Base-by-base conservation (phyloP, 2,888 invertebrate genomes). In the Stenchaetothrips biformis region DNA sequence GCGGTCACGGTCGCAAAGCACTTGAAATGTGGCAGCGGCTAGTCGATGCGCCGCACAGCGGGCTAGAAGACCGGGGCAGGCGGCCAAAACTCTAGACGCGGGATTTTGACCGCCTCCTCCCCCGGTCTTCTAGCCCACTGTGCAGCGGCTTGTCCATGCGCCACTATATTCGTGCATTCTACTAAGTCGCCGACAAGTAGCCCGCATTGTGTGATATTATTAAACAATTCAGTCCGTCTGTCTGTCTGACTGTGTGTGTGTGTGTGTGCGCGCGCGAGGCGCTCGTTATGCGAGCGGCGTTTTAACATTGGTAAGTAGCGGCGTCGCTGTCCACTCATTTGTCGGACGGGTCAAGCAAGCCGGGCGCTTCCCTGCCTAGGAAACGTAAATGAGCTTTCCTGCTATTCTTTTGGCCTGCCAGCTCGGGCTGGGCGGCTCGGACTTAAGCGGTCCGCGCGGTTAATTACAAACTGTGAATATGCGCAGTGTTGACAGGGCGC, bases 1-100 rank as follows among this genome's bases (percentile, higher is more conserved):
- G 59, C 25, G 67, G 67, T 74, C 67, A 74, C 67, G 67, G 67
- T 74, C 67, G 67, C 67, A 74, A 74, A 74, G 67, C 67, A 25
- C 25, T 21, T 74, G 67, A 74, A 74, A 21, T 74, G 67, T 21
- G 7, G 67, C 25, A 25, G 25, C 11, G 7, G 11, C 67, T 9
- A 9, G n/a, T 67, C 67, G 11, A 21, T 74, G 25, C 67, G 67
- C 37, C 37, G 4, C 37, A n/a, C n/a, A n/a, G n/a, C n/a, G n/a
- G n/a, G n/a, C n/a, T n/a, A n/a, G n/a, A n/a, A n/a, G n/a, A n/a
- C n/a, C n/a, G n/a, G n/a, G n/a, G n/a, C n/a, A n/a, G n/a, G n/a
- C n/a, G n/a, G n/a, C n/a, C n/a, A n/a, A n/a, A n/a, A n/a, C n/a
- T n/a, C n/a, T n/a, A n/a, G n/a, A n/a, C n/a, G n/a, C n/a, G n/a